Base-by-base conservation (phyloP, 2,113 vertebrate species). In the Indicator indicator region DNA sequence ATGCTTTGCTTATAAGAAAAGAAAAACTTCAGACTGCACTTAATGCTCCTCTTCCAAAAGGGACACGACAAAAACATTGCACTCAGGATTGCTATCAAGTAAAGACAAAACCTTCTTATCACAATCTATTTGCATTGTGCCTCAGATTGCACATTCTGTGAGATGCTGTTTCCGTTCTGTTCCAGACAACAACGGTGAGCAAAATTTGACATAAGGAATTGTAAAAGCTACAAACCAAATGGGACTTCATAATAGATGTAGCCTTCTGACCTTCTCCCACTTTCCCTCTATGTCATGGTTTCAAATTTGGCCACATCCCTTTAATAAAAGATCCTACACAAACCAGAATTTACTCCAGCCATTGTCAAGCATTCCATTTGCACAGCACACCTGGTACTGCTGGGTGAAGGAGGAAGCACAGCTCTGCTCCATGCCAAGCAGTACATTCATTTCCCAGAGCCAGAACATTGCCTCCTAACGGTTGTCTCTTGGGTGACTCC, bases 31-130 rank as follows among this genome's bases (percentile, higher is more conserved):
- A 65, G 79, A 92, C 93, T 87, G 93, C 86, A 87, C 80, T 96
- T 96, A 95, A 96, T 93, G 93, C 93, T 95, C 62, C 88, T 93
- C 83, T 93, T 96, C 89, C 90, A 77, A 80, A 93, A 95, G 90
- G 95, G 90, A 89, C 85, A 91, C 50, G 5, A 91, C 89, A 92
- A 82, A 90, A 91, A 89, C 94, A 96, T 95, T 91, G 95, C 95
- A 97, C 94, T 88, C 94, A 73, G 86, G 80, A 88, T 88, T 90
- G 94, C 83, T 93, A 88, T 86, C 86, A 94, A 90, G 89, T 83
- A 94, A 93, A 86, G 65, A 95, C 78, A 80, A 52, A 52, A 83
- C 90, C 80, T 89, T 77, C 85, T 88, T 38, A 30, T 59, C 54
- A 88, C 79, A 93, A 9, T 80, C 90, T 54, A n/a, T 26, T 89